A percentile compares a stretch with the other conserved stretches of the same genome.
phyloP scores from a whole-genome alignment of 2,113 vertebrate genomes.

The Zosterops japonicus region DNA sequence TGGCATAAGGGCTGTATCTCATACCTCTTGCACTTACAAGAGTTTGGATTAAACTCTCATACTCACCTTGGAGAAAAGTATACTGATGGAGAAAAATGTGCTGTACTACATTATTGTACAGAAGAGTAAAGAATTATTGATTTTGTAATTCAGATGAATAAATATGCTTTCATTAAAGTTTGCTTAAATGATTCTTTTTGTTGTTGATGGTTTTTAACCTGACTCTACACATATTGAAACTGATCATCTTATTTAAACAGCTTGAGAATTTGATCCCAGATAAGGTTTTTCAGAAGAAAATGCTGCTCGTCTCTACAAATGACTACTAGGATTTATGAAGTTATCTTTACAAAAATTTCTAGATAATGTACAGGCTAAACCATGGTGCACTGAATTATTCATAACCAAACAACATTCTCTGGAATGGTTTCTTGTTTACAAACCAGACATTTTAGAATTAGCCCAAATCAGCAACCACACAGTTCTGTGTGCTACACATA shows the following conservation, averaged over 20 bases:
- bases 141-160: not conserved
- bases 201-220: not conserved
- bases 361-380: not conserved
- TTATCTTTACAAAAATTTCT: not conserved
- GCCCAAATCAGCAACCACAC: not conserved
- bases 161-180: not conserved
- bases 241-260: not conserved
- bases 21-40: not conserved
- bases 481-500: not conserved
- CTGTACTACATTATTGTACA: accelerated
- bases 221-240: not conserved
- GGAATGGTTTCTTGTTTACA: not conserved
- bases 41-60: not conserved
- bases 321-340: not conserved
- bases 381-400: not conserved
- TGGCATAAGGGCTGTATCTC: not conserved
- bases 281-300: not conserved
- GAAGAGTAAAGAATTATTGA: not conserved
- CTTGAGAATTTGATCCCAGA: not conserved
- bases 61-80: not conserved
- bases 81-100: not conserved
- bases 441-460: not conserved
- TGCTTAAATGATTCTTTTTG: not conserved
- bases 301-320: not conserved
- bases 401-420: not conserved